Evolutionary conservation across 2,888 invertebrate species (phyloP).

Genomic region (Heliconius charithonia): DNA sequence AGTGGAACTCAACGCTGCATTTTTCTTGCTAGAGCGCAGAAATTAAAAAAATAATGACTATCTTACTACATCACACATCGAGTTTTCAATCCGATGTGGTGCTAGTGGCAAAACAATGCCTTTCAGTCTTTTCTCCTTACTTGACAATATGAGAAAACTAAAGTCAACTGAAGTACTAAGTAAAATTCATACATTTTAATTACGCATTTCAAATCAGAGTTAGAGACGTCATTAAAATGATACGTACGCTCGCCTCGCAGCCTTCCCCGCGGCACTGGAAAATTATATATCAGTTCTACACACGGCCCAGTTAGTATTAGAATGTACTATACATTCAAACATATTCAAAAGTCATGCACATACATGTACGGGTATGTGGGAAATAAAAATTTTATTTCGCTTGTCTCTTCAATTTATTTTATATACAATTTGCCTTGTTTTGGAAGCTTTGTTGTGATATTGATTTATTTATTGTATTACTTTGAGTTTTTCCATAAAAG

Average conservation of each 20-base stretch:
- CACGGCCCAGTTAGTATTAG: neutral
- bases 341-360: slow-evolving; percentile 15
- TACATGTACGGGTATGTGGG: neutral
- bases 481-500: neutral
- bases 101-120: too few species aligned
- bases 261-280: slow-evolving; percentile 52
- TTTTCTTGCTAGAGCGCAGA: too few species aligned
- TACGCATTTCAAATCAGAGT: neutral
- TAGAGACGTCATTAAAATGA: neutral
- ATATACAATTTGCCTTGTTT: neutral
- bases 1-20: too few species aligned
- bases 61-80: too few species aligned
- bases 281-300: slow-evolving; percentile 26
- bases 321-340: too few species aligned
- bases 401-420: neutral
- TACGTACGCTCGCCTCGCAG: slow-evolving; percentile 55
- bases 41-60: too few species aligned
- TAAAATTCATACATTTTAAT: neutral
- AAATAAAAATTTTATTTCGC: neutral
- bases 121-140: too few species aligned
- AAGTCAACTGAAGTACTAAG: neutral
- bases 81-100: too few species aligned
- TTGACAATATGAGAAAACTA: too few species aligned
- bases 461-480: neutral
- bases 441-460: neutral